Percentiles rank a stretch among this genome's conserved stretches.
phyloP scores from a whole-genome alignment of 2,797 vertebrate genomes.

The Pseudochirops corinnae region DNA sequence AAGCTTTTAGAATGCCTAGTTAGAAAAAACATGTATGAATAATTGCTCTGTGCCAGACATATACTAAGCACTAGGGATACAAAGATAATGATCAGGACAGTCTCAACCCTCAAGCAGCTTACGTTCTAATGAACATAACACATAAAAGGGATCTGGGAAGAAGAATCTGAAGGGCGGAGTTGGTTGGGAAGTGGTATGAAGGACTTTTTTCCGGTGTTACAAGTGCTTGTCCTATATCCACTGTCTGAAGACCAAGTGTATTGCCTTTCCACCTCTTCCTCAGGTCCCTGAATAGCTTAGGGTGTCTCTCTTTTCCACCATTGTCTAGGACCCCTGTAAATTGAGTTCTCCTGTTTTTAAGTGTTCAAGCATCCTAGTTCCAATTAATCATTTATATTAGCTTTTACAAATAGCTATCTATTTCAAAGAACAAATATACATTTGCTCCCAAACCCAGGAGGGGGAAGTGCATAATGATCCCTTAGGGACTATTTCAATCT shows the following conservation, averaged over 20 bases:
- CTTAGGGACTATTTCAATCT: neutral
- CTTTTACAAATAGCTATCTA: neutral
- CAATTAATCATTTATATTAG: neutral
- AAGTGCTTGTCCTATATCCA: neutral
- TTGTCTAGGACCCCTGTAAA: neutral
- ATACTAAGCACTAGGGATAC: neutral
- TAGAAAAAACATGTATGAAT: neutral
- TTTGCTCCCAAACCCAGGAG: neutral
- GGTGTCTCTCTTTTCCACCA: neutral
- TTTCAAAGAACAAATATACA: neutral
- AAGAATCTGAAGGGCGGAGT: neutral
- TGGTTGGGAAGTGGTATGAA: neutral
- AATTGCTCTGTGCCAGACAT: neutral
- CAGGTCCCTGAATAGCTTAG: neutral
- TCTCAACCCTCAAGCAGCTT: neutral
- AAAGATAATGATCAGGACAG: neutral
- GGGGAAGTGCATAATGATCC: neutral
- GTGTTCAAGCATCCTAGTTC: neutral
- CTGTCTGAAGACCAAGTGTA: neutral
- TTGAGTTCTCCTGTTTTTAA: neutral
- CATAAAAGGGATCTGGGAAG: neutral
- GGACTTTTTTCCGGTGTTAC: neutral
- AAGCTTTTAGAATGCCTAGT: neutral
- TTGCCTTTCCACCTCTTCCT: neutral
- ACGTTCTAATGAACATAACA: neutral